Percentiles rank a stretch among this genome's conserved stretches.
Evolutionary conservation across 2,113 vertebrate species (phyloP).

Genomic region (Danionella cerebrum): DNA sequence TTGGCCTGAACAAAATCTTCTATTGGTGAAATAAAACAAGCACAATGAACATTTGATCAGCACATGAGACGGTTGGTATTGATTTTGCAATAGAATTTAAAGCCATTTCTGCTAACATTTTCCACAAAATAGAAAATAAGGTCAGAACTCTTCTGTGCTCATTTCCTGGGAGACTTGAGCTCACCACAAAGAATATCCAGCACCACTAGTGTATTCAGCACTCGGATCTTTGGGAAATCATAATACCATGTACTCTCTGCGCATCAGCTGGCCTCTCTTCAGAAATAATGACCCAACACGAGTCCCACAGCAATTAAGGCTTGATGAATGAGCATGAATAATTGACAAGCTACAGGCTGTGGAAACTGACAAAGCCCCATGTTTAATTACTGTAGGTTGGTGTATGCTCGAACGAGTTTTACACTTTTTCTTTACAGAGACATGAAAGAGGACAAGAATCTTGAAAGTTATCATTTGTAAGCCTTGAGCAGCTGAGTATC

Average conservation of each 20-base stretch:
- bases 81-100: background rate
- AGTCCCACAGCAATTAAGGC: slow-evolving; percentile 37
- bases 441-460: background rate
- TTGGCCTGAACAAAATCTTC: no score
- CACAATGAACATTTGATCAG: no score
- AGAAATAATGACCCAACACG: slow-evolving; percentile 18
- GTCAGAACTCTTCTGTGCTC: background rate
- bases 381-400: slow-evolving; percentile 33
- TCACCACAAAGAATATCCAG: background rate
- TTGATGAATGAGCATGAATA: slow-evolving; percentile 39
- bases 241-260: background rate
- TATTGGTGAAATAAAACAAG: no score
- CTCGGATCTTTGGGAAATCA: background rate
- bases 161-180: background rate
- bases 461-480: background rate
- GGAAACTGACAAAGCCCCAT: slow-evolving; percentile 21
- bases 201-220: background rate
- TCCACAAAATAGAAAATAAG: background rate
- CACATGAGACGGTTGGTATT: no score
- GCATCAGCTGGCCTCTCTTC: slow-evolving; percentile 10
- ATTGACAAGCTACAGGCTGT: slow-evolving; percentile 18
- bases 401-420: slow-evolving; percentile 10
- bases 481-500: no score
- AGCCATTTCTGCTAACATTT: background rate
- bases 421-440: slow-evolving; percentile 7